Base-by-base conservation (phyloP, 2,113 vertebrate genomes). In the Pleuronectes platessa region DNA sequence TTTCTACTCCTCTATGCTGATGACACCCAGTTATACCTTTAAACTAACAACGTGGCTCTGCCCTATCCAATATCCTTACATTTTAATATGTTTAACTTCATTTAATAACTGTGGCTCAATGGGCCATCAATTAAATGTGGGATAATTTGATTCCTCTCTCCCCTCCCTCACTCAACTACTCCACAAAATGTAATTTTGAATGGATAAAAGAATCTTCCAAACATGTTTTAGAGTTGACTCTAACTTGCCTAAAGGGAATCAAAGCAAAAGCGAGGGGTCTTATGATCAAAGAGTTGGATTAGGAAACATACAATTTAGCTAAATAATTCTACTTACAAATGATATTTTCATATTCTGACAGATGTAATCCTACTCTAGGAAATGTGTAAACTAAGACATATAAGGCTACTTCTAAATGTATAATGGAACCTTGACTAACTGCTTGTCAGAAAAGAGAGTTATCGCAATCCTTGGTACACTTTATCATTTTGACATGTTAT, bases 401-500 rank as follows among this genome's bases (percentile, higher is more conserved):
- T 5, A 21, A 59, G 18, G 2, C 10, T 9, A 13, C 8, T 15
- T 49, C 12, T 66, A 47, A 23, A 31, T 31, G 31, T 6, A 56
- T 17, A 45, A 45, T 0, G 70, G 24, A 61, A 63, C 26, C 23
- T 42, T 47, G 15, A 18, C 55, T 54, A 73, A 64, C 17, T 47
- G 49, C 17, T 61, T 23, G 3, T 12, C 18, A 62, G 35, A 66
- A 61, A 67, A 55, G 49, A 7, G 2, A 15, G 17, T 70, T n/a
- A 35, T 55, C 31, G 51, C 47, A 61, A 45, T 24, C 59, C 3
- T 27, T 9, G 13, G 9, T n/a, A 15, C 20, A 54, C 10, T 31
- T 23, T 23, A 40, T 47, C 61, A 13, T 79, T 59, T 51, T 67
- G 9, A n/a, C 26, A 51, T 55, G 21, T 67, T 74, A 23, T 31